Conservation (phyloP, 2,888 invertebrate genomes). For the Abrostola tripartita region DNA sequence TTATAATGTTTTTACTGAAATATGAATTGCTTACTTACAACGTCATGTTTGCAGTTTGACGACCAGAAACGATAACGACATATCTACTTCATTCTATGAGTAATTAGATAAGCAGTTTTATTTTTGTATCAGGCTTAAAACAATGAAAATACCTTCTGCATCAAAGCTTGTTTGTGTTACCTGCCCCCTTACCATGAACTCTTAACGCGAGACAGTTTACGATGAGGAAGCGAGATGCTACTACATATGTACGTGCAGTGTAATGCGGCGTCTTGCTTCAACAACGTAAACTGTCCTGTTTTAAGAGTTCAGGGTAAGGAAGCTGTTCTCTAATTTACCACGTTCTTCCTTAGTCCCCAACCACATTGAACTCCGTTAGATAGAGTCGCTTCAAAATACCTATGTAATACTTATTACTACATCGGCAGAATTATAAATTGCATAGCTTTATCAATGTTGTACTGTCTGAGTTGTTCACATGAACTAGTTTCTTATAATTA, state of each 20-base stretch:
- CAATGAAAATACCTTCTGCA: background rate
- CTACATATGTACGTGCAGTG: too few species aligned
- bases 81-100: conserved; percentile 27
- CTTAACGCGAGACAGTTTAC: too few species aligned
- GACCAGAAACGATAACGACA: conserved; percentile 36
- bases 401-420: background rate
- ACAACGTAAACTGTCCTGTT: too few species aligned
- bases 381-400: background rate
- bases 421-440: conserved; percentile 6
- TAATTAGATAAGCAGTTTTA: conserved; percentile 40
- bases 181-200: too few species aligned
- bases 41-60: conserved; percentile 21
- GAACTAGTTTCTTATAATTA: conserved; percentile 4
- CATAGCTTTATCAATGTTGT: background rate
- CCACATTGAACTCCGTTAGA: too few species aligned
- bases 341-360: too few species aligned
- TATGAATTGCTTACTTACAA: background rate
- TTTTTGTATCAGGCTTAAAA: conserved; percentile 15
- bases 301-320: too few species aligned
- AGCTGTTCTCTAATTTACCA: too few species aligned
- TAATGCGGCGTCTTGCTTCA: too few species aligned
- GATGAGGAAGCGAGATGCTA: too few species aligned
- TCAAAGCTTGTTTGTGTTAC: background rate
- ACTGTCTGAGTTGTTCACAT: background rate
- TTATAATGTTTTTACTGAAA: conserved; percentile 4